These are phyloP conservation scores for Stenolophus ochropezus DNA, from an alignment of 2,888 invertebrate species.

Conservation along the genomic window DNA sequence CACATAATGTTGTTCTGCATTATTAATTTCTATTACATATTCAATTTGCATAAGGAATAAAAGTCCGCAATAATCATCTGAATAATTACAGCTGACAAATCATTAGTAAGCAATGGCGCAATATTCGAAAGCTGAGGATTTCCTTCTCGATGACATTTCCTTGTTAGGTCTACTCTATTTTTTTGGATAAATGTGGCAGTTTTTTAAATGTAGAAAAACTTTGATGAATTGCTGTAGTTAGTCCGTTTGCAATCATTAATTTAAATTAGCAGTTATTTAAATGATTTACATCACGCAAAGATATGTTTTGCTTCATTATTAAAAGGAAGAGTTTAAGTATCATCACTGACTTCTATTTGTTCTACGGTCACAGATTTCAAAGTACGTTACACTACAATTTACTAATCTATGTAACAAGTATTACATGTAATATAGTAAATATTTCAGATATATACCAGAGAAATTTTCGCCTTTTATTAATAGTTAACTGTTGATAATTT, in stretches of 20 bases:
- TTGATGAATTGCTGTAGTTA: constrained; percentile 37
- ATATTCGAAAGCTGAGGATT: constrained; percentile 39
- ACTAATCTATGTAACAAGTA: no score
- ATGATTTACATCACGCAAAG: neutral
- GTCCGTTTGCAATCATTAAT: constrained; percentile 21
- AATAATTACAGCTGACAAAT: constrained; percentile 26
- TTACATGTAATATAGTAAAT: no score
- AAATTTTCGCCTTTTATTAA: no score
- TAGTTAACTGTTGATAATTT: no score
- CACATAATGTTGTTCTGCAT: constrained; percentile 17
- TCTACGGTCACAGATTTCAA: no score
- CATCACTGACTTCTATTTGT: no score
- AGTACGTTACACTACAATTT: no score
- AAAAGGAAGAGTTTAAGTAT: neutral
- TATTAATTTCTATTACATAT: constrained; percentile 33
- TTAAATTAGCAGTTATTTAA: constrained; percentile 39
- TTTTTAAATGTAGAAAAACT: constrained; percentile 21
- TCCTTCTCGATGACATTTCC: constrained; percentile 26
- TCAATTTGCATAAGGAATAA: constrained; percentile 24
- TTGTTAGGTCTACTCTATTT: constrained; percentile 11
- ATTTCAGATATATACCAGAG: no score
- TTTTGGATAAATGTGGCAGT: constrained; percentile 5
- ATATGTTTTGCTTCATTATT: constrained; percentile 10
- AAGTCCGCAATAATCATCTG: neutral
- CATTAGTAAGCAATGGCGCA: constrained; percentile 6